phyloP scores from a whole-genome alignment of 2,113 vertebrate species.

The Periophthalmodon schlosseri region DNA sequence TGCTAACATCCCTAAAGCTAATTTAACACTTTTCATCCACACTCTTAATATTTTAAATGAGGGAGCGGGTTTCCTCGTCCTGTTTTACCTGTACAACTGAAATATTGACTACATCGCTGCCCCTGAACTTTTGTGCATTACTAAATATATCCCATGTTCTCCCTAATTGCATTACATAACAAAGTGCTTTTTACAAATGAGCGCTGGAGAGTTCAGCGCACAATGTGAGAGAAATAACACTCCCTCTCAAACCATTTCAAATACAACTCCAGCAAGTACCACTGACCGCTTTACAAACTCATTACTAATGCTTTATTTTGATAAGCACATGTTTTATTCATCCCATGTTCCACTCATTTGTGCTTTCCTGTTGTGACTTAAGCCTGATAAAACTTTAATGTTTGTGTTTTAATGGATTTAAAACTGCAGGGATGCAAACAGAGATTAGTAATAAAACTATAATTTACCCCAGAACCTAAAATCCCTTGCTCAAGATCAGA shows the following conservation, averaged over 20 bases:
- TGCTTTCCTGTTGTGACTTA: not conserved
- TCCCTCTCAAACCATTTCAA: not conserved
- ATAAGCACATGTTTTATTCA: not conserved
- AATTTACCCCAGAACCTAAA: too few relatives aligned
- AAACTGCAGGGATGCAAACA: too few relatives aligned
- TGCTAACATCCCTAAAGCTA: conserved; percentile 8
- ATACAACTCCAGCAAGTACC: not conserved
- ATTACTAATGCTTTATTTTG: not conserved
- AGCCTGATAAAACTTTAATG: not conserved
- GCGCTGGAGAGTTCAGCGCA: not conserved
- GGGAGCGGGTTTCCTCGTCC: not conserved
- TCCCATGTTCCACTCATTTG: not conserved
- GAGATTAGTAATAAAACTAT: too few relatives aligned
- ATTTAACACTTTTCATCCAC: not conserved
- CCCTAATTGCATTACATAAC: conserved; percentile 3
- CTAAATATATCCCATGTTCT: conserved; percentile 7
- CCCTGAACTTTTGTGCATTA: not conserved
- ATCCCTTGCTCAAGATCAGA: too few relatives aligned
- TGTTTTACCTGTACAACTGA: conserved; percentile 1
- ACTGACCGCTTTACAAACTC: not conserved
- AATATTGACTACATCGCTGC: not conserved
- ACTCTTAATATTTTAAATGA: not conserved
- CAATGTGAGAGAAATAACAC: not conserved
- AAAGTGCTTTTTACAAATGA: conserved; percentile 3
- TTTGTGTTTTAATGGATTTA: too few relatives aligned